phyloP scores from a whole-genome alignment of 1,140 invertebrate species.

The Ceratitis capitata region DNA sequence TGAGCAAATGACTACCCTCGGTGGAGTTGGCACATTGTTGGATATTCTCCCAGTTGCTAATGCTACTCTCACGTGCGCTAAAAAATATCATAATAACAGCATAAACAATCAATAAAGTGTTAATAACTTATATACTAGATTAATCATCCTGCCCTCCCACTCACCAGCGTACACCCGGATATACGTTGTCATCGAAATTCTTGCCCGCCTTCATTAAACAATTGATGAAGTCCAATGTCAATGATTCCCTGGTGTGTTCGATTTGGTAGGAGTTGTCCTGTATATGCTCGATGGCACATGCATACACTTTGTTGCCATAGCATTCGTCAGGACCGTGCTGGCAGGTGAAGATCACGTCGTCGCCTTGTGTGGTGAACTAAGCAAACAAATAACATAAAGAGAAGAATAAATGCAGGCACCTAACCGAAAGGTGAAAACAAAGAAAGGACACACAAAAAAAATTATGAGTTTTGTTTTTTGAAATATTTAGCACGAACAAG shows the following conservation, averaged over 20 bases:
- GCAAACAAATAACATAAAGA: neutral
- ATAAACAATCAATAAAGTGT: neutral
- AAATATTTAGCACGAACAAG: too few species aligned
- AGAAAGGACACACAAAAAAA: neutral
- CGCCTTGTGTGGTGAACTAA: slow-evolving; percentile 68
- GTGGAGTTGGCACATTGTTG: slow-evolving; percentile 66
- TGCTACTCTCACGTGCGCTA: slow-evolving; percentile 60
- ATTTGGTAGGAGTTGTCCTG: slow-evolving; percentile 62
- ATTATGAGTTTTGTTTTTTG: neutral
- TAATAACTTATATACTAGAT: neutral
- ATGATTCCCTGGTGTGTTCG: slow-evolving; percentile 57
- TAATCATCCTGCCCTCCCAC: neutral
- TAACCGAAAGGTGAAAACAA: neutral
- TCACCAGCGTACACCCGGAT: slow-evolving; percentile 62
- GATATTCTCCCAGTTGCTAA: slow-evolving; percentile 65
- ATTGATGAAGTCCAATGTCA: slow-evolving; percentile 66
- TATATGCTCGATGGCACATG: slow-evolving; percentile 63
- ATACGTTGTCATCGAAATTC: slow-evolving; percentile 62
- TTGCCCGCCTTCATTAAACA: slow-evolving; percentile 67
- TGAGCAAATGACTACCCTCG: slow-evolving; percentile 65
- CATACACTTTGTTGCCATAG: slow-evolving; percentile 73
- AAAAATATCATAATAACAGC: neutral
- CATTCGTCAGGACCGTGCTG: slow-evolving; percentile 82
- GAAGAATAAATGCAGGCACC: neutral
- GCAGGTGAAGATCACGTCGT: slow-evolving; percentile 72